Conservation (phyloP, 2,113 vertebrate genomes). For the Phalacrocorax aristotelis region DNA sequence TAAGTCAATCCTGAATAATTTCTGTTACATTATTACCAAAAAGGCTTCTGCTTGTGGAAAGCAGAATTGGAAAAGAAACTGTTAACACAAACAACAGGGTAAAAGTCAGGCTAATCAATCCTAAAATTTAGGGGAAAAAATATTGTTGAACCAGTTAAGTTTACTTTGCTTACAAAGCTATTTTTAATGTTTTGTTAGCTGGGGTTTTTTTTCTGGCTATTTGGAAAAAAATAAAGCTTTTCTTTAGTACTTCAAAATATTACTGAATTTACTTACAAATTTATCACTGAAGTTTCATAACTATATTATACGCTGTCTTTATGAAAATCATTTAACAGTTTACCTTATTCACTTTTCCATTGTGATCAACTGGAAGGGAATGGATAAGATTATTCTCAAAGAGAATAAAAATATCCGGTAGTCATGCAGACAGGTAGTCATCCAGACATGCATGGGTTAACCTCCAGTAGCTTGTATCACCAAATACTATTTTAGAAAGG, state of each 20-base stretch:
- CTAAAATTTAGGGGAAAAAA: neutral
- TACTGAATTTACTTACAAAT: neutral
- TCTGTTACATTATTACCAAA: neutral
- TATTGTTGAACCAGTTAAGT: neutral
- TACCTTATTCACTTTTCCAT: neutral
- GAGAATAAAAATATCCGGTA: neutral
- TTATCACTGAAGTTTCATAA: neutral
- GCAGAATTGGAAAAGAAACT: neutral
- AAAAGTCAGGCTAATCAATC: neutral
- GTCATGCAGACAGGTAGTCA: neutral
- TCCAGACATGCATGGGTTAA: neutral
- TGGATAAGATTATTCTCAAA: neutral
- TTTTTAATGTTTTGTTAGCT: neutral
- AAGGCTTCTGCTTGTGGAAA: neutral
- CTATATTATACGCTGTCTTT: neutral
- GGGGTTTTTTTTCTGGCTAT: neutral
- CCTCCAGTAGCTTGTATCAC: neutral
- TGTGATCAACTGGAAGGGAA: neutral
- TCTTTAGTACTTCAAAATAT: neutral
- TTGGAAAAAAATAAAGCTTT: neutral
- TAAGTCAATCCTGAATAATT: neutral
- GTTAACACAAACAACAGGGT: neutral
- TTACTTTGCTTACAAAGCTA: neutral
- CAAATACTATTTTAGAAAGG: neutral
- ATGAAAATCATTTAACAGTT: neutral